Evolutionary conservation across 2,888 invertebrate genomes (phyloP), one percentile per base, ranked within the genome.

Genomic region (Spisula subtruncata): DNA sequence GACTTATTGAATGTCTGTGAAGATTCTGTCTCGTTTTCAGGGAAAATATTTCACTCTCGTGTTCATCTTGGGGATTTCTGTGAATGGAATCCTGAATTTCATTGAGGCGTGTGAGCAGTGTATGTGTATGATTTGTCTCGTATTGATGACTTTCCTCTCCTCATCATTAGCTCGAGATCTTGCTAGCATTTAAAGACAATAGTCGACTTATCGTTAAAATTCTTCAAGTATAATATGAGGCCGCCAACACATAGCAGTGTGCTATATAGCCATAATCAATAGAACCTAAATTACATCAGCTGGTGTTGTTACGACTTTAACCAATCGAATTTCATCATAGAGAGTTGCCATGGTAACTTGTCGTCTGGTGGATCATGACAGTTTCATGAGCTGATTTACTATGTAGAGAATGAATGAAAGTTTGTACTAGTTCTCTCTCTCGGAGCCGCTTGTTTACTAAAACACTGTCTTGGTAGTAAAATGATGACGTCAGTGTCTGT

Each of bases 361-460:
- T 66, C 87, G 41, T 83, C 75, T 32, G 18, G 32, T 48, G n/a
- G 51, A 86, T 86, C 75, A 82, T 87, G 87, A 87, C 88, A 83
- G 80, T 66, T 80, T 81, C 86, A 89, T 89, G 88, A 89, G 85
- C 89, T 88, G 89, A 85, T 91, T 91, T 89, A 80, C 85, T 91
- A 91, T 91, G 87, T 81, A 32, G 25, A 41, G 88, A 84, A 89
- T 91, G 91, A 91, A 91, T 91, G 91, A 85, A 86, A 84, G 46
- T 83, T 81, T 32, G 79, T 89, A 87, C 85, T 85, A 87, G 60
- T 66, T 82, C 84, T 87, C 41, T 41, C 41, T 41, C 41, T 41
- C 66, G 56, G 46, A 54, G 35, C 66, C 16, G 10, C 32, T 83
- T 90, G 90, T 90, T 90, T 90, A 91, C 87, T 51, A 75, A 75